Conservation (phyloP, 37 sponge, comb jelly and placozoan genomes). For the Trichoplax adhaerens region DNA sequence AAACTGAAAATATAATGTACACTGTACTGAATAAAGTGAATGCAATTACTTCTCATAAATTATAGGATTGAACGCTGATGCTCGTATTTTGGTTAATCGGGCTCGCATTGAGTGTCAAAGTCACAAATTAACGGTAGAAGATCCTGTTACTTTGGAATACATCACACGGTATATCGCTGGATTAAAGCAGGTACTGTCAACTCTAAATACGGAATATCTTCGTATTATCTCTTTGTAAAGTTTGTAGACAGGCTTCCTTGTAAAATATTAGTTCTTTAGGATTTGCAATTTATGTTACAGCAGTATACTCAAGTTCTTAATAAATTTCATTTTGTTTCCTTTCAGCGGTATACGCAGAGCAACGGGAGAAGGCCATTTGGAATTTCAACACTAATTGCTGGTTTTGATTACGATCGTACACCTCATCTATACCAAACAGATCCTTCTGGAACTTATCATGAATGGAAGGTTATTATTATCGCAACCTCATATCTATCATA, state of each 20-base stretch:
- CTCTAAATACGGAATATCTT: no score
- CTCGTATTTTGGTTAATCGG: constrained; percentile 84
- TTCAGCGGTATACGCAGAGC: constrained; percentile 78
- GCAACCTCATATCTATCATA: background rate
- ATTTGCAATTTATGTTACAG: no score
- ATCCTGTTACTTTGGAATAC: constrained; percentile 94
- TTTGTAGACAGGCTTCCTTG: no score
- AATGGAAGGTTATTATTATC: constrained; percentile 71
- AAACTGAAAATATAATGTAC: no score
- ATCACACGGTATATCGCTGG: constrained; percentile 79
- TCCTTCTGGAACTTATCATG: constrained; percentile 90
- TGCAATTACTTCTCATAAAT: no score
- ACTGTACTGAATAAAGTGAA: no score
- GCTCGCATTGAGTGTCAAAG: constrained; percentile 97
- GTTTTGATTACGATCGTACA: constrained; percentile 74
- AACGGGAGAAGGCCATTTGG: constrained; percentile 91
- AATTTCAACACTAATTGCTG: constrained; percentile 78
- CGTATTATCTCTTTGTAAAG: no score
- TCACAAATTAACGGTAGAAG: constrained; percentile 78
- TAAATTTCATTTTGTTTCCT: background rate
- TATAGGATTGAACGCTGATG: constrained; percentile 87
- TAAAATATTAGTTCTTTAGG: no score
- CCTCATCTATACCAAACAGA: constrained; percentile 94
- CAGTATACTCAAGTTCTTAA: background rate
- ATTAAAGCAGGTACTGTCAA: constrained; percentile 52